Conservation (phyloP, 2,797 vertebrate genomes). For the Poecile montanus region DNA sequence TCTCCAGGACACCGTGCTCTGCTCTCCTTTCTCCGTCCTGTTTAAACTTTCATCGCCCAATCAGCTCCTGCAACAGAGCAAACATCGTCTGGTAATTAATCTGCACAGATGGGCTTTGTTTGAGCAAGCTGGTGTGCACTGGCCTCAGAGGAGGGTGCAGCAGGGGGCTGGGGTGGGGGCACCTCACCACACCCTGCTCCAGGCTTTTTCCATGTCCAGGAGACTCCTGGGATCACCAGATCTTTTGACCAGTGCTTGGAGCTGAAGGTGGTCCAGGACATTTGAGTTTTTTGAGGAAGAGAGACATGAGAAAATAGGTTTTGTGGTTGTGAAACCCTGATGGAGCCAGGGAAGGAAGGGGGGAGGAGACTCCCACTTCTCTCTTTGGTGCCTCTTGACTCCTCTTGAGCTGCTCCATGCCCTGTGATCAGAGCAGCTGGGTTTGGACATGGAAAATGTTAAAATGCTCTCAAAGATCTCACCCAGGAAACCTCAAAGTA, state of each 20-base stretch:
- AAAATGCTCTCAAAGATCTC: background rate
- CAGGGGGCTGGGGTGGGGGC: background rate
- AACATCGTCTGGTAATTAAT: conserved; percentile 1
- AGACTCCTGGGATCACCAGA: background rate
- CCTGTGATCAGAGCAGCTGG: background rate
- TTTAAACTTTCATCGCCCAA: conserved; percentile 20
- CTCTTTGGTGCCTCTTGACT: background rate
- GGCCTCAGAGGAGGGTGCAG: background rate
- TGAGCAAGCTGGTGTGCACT: background rate
- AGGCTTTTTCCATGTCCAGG: background rate
- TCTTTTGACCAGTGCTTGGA: background rate
- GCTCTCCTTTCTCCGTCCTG: background rate
- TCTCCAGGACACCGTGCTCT: background rate
- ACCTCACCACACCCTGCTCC: background rate
- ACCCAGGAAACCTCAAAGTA: background rate
- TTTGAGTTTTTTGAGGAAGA: background rate
- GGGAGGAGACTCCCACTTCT: background rate
- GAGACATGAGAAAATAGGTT: background rate
- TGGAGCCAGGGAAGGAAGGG: background rate
- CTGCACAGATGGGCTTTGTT: conserved; percentile 52
- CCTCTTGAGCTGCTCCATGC: background rate
- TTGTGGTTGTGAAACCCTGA: background rate
- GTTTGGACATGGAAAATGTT: background rate
- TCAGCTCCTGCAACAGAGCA: background rate
- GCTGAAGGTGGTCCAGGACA: background rate